Evolutionary conservation across 2,113 vertebrate species (phyloP), one percentile per base, ranked within the genome.

Genomic region (Ceuthmochares aereus): DNA sequence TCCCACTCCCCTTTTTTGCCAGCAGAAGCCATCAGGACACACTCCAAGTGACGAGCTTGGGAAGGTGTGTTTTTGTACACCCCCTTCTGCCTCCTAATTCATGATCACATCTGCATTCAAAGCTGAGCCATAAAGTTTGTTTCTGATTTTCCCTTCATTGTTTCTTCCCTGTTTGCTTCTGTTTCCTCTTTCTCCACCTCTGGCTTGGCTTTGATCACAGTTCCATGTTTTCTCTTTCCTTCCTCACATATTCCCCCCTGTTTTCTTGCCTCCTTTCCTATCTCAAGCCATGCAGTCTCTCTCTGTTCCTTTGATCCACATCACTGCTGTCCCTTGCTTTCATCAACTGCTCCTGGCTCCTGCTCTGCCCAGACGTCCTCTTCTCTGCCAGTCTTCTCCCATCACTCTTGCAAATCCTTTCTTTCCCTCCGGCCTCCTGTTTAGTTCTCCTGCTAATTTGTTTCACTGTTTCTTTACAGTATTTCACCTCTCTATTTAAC

Each of bases 141-240:
- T 84, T 93, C 89, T 84, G 60, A 64, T 16, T 81, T 87, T 94
- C 94, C 40, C 64, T 87, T 78, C 73, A 84, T 78, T 89, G 54
- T 94, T 93, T 79, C 63, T 90, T 47, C 18, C 47, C 47, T 47
- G 47, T 47, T 47, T 47, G 47, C 47, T 47, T 47, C 47, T 47
- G 9, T 88, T 96, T 95, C 79, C 84, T 90, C 70, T 23, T 47
- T 82, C 16, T 84, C 73, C 55, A 82, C 54, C 87, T 80, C 67
- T 93, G 58, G 12, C 58, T 90, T 83, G 68, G 34, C 84, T 97
- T 91, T 96, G 79, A 94, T 95, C 81, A 83, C 37, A 66, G 37
- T 59, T 70, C n/a, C 52, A 18, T 43, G 60, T 42, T 78, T 97
- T 91, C 55, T 93, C 82, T 70, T 93, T 91, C 91, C 90, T 96